Evolutionary conservation across 2,797 vertebrate genomes (phyloP), one percentile per base, ranked within the genome.

Genomic region (Sebastes vulpes): DNA sequence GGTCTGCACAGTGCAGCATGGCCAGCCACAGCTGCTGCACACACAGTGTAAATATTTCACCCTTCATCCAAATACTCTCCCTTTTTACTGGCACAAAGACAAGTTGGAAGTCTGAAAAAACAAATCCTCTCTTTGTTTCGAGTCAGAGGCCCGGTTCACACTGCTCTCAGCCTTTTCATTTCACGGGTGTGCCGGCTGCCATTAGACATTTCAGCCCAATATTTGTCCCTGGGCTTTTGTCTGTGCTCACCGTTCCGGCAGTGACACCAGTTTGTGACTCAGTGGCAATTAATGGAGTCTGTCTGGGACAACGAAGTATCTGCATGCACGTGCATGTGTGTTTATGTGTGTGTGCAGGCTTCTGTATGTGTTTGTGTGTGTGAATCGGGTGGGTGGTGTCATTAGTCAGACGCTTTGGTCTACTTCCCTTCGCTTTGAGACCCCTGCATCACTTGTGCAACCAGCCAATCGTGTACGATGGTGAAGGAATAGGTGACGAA

Each of bases 41-140:
- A 61, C 68, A 67, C 56, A 65, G 57, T 32, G 75, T 60, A 85
- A 86, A 82, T 78, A 82, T 85, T 82, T 88, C 70, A 82, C 68
- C 68, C 68, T 64, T 59, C 69, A 48, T 82, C 32, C 14, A 78
- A 73, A 76, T 26, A 23, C 75, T 74, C 9, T 32, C 56, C 25
- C 25, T 74, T 83, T 83, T 79, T 54, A 67, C 63, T 50, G 57
- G 69, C 68, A 89, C 85, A 86, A 83, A 85, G 73, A 73, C 42
- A 42, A 26, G 38, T 35, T 63, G 63, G 42, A 72, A 56, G 58
- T 69, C 65, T 72, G 60, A 2, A 75, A 77, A 58, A 54, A 69
- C 67, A 81, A 84, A 87, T 75, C 82, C 71, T 26, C 77, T 65
- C 83, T 89, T 92, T 88, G 90, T 90, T 77, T 84, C 53, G 26